These are phyloP conservation scores for Cryptocheilus praepositus DNA, from an alignment of 2,888 invertebrate species.

Conservation along the genomic window DNA sequence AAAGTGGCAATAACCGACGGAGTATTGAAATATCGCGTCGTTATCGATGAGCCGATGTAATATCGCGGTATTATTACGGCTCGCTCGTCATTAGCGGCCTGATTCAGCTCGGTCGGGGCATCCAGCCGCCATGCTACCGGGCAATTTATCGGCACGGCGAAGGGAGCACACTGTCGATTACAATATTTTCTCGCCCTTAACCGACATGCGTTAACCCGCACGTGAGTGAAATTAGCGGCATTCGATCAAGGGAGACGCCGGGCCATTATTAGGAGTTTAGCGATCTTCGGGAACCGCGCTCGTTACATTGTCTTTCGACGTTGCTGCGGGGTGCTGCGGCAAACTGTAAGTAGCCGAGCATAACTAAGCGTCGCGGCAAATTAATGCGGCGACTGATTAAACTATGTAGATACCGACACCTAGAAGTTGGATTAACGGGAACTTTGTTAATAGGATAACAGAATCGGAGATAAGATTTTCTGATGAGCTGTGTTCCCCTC, in stretches of 20 bases:
- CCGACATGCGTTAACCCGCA: neutral
- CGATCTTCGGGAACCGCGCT: too few relatives aligned
- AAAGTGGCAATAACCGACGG: constrained; percentile 41
- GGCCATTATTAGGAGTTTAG: neutral
- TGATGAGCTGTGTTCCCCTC: too few relatives aligned
- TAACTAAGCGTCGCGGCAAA: too few relatives aligned
- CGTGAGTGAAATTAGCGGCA: constrained; percentile 30
- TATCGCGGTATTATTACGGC: constrained; percentile 49
- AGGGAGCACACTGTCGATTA: constrained; percentile 24
- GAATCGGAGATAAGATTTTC: too few relatives aligned
- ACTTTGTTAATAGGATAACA: too few relatives aligned
- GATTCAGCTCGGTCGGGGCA: neutral
- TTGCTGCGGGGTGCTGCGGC: too few relatives aligned
- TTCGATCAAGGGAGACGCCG: constrained; percentile 18
- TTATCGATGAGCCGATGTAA: constrained; percentile 52
- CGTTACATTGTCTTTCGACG: too few relatives aligned
- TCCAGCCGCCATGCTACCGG: constrained; percentile 7
- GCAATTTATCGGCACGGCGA: constrained; percentile 40
- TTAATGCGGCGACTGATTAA: too few relatives aligned
- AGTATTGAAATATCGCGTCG: constrained; percentile 48
- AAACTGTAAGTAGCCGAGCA: too few relatives aligned
- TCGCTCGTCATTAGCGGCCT: constrained; percentile 48
- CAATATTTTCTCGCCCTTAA: constrained; percentile 39
- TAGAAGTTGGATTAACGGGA: too few relatives aligned
- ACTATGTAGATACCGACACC: too few relatives aligned